Percentiles rank a stretch among this genome's conserved stretches.
These are phyloP conservation scores for Empidonax alnorum DNA, from an alignment of 2,113 vertebrate species.

Conservation along the genomic window DNA sequence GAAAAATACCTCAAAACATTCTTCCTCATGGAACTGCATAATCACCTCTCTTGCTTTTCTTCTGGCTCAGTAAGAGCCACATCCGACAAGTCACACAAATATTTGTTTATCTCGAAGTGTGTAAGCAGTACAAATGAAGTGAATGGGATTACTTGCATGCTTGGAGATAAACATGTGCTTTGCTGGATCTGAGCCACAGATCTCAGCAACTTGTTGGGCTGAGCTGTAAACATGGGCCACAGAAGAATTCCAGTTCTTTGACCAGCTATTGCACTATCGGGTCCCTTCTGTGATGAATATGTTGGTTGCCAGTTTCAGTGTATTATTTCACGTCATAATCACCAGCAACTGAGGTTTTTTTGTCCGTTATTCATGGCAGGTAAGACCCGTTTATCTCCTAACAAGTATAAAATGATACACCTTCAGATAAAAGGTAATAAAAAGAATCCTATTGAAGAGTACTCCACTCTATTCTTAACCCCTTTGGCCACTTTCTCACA, in stretches of 20 bases:
- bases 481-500: neutral
- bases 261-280: neutral
- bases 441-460: neutral
- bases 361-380: neutral
- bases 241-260: neutral
- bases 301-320: neutral
- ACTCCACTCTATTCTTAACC: neutral
- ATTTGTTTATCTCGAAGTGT: conserved; percentile 6
- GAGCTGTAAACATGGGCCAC: neutral
- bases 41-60: neutral
- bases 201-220: neutral
- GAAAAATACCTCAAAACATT: neutral
- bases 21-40: neutral
- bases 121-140: conserved; percentile 24
- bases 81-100: neutral
- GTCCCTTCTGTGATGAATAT: neutral
- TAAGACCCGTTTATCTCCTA: neutral
- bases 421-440: neutral
- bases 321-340: neutral
- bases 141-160: neutral
- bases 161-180: neutral
- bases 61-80: neutral
- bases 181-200: conserved; percentile 25
- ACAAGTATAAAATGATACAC: neutral
- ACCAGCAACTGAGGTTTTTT: neutral